Percentiles rank a stretch among this genome's conserved stretches.
Evolutionary conservation across 2,888 invertebrate species (phyloP).

Genomic region (Cryptocephalus moraei): DNA sequence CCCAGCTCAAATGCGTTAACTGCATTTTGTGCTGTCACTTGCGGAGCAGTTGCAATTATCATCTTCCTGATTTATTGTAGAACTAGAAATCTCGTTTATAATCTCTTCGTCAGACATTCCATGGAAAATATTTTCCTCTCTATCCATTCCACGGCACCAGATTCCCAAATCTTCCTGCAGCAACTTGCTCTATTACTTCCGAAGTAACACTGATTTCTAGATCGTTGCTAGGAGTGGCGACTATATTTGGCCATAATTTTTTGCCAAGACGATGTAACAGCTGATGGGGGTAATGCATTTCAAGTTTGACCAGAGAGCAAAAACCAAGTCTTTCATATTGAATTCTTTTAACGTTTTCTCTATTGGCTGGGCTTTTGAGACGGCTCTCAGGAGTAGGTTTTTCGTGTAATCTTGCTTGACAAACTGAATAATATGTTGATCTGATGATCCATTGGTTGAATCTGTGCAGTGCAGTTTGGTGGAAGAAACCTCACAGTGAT

Average conservation of each 20-base stretch:
- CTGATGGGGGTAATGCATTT: conserved; percentile 20
- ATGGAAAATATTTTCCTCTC: conserved; percentile 11
- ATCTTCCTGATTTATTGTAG: too few relatives aligned
- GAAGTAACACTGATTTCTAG: conserved; percentile 11
- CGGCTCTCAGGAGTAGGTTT: conserved; percentile 5
- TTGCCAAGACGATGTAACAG: conserved; percentile 24
- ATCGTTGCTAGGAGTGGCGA: conserved; percentile 8
- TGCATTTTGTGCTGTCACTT: conserved; percentile 1
- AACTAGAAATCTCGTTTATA: conserved; percentile 20
- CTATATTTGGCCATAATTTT: conserved; percentile 12
- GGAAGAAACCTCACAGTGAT: too few relatives aligned
- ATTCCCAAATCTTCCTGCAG: conserved; percentile 17
- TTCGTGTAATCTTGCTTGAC: conserved; percentile 15
- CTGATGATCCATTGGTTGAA: too few relatives aligned
- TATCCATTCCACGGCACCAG: conserved; percentile 17
- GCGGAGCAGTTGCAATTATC: too few relatives aligned
- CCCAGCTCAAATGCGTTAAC: background rate
- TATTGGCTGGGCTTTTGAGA: conserved; percentile 7
- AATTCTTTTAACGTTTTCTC: conserved; percentile 2
- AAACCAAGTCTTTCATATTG: conserved; percentile 1
- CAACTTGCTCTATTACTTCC: conserved; percentile 24
- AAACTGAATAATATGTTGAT: conserved; percentile 22
- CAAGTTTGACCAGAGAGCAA: conserved; percentile 15
- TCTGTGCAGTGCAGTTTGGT: too few relatives aligned
- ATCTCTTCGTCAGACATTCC: conserved; percentile 9